Base-by-base conservation (phyloP, 2,888 invertebrate genomes). In the Lobophora halterata region DNA sequence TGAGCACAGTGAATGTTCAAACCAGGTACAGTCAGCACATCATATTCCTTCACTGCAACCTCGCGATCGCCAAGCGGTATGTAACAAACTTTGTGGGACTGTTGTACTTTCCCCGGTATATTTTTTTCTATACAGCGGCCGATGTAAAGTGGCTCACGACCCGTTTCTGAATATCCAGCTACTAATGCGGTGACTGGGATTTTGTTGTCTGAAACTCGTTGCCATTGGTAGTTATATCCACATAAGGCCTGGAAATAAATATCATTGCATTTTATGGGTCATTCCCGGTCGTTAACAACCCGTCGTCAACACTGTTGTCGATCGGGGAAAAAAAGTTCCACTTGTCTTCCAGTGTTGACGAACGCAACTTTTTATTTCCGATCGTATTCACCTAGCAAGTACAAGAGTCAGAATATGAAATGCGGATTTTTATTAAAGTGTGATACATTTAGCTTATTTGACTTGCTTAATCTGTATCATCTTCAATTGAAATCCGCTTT, bases 101-200 rank as follows among this genome's bases (percentile, higher is more conserved):
- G 7, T 26, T 33, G 33, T 5, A 43, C 29, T 43, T 43, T 43
- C 3, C 43, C 43, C 10, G 43, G 43, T 23, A 43, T 37, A 11
- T 10, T 5, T 8, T 33, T 6, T 23, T 6, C 3, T 11, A n/a
- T 14, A 1, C 1, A 1, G 13, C 37, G 29, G 21, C 33, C 37
- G 17, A 43, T 28, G 29, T 21, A 43, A 1, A 43, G 29, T 3
- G 33, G 37, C 14, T 43, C 43, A 2, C 5, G 28, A 6, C 7
- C 6, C 4, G 1, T 5, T 25, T 43, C 43, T 0, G 43, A 43
- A n/a, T 26, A 38, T 17, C 43, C 43, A 0, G 33, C 37, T 5
- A 30, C 9, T 12, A 43, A 33, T 4, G 43, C 33, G 7, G 25
- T 11, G 2, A 23, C 25, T 11, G 43, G 37, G 2, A 37, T 23